Evolutionary conservation across 2,888 invertebrate genomes (phyloP), one percentile per base, ranked within the genome.

Genomic region (Phortica magna): DNA sequence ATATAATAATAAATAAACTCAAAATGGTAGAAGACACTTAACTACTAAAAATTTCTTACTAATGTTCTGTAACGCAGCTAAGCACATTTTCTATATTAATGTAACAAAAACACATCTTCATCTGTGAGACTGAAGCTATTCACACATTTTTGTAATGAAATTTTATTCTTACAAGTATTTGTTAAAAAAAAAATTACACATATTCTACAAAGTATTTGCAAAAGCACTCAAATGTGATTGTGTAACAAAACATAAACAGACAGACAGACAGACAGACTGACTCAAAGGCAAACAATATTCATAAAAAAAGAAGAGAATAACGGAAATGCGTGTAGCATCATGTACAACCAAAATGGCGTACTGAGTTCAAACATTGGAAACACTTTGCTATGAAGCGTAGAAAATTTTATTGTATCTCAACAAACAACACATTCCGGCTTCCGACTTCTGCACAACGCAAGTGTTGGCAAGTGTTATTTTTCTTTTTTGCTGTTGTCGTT

Each of bases 111-210:
- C 31, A 2, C 31, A 31, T 4, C 31, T 4, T 31, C 31, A 31
- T 31, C 2, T 31, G 5, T 31, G 31, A 31, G 3, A 31, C 31
- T 31, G 31, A 31, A 31, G 31, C 31, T 4, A 31, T 31, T 31
- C 31, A 31, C 31, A 31, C 83, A 89, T 89, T 89, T 90, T 77
- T 82, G 83, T 89, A 87, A 88, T 88, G 87, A 87, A 89, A 88
- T 88, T 89, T 83, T 83, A 88, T 87, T 88, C 87, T 89, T 88
- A 85, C 85, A 87, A 88, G 88, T 88, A 83, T 88, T 82, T 12
- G 48, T 5, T 6, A 2, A 48, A 48, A 14, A 14, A 9, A 22
- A 7, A 22, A 68, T 17, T 22, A 41, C 42, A 48, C 10, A 12
- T 14, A 48, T 48, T 31, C 31, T 31, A 31, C 31, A 31, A 31